Evolutionary conservation across 1,140 invertebrate genomes (phyloP).

Genomic region (Monochamus saltuarius): DNA sequence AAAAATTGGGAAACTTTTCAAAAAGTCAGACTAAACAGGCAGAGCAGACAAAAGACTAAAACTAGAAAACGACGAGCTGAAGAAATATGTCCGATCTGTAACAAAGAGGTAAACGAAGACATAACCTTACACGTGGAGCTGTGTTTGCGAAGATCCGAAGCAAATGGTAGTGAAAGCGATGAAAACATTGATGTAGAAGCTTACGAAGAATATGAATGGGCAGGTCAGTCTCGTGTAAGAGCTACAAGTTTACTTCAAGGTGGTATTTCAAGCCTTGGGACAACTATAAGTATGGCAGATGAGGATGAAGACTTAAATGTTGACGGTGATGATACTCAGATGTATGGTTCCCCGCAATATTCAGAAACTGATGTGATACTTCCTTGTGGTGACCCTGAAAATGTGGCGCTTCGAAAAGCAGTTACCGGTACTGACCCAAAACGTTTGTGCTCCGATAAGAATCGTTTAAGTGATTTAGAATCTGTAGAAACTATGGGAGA

Average conservation of each 20-base stretch:
- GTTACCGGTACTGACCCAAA: conserved; percentile 51
- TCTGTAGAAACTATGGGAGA: conserved; percentile 50
- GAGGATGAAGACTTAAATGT: conserved; percentile 56
- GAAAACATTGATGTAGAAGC: conserved; percentile 69
- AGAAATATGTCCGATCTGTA: conserved; percentile 75
- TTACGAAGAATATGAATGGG: conserved; percentile 83
- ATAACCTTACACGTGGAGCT: conserved; percentile 76
- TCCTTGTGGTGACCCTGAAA: conserved; percentile 56
- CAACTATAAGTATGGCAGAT: conserved; percentile 55
- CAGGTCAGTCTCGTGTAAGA: conserved; percentile 72
- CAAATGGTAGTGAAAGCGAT: conserved; percentile 63
- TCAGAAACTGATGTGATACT: conserved; percentile 71
- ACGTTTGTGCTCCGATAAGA: conserved; percentile 17
- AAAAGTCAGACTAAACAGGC: conserved; percentile 71
- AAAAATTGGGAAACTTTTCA: conserved; percentile 76
- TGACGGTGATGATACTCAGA: conserved; percentile 75
- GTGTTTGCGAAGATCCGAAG: conserved; percentile 62
- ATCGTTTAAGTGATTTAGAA: conserved; percentile 12
- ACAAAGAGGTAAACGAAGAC: conserved; percentile 66
- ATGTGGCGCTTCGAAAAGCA: conserved; percentile 62
- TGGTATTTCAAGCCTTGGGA: conserved; percentile 63
- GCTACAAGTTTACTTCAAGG: conserved; percentile 70
- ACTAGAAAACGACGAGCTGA: conserved; percentile 62
- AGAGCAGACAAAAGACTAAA: conserved; percentile 55
- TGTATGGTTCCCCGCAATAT: conserved; percentile 85